Base-by-base conservation (phyloP, 2,797 vertebrate species). In the Pygocentrus nattereri region DNA sequence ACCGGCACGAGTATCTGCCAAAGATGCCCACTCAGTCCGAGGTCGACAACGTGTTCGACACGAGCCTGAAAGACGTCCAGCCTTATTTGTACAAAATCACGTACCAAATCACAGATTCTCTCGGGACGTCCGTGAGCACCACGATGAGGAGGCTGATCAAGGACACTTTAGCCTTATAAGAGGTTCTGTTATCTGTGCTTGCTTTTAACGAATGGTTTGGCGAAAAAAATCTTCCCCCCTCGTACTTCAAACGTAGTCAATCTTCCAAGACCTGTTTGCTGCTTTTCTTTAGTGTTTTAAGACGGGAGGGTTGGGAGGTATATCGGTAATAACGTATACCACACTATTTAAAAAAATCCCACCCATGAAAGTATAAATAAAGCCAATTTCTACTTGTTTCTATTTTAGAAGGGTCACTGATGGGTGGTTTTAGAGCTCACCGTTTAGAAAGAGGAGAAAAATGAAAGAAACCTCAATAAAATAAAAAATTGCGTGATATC, bases 21-120 rank as follows among this genome's bases (percentile, higher is more conserved):
- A 99, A 99, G 93, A 99, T 99, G 98, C 98, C 98, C 89, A 99
- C 97, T 0, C 97, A 99, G 91, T 99, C 97, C 0, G 98, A 99
- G 88, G 97, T 99, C 93, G 97, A 98, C 95, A 99, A 98, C 2
- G 98, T 99, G 67, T 99, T 99, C 0, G 97, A 99, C 92, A 99
- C 97, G 0, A 96, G 96, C 85, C 92, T 99, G 79, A 97, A 96
- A 90, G 98, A 99, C 10, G 98, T 99, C 73, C 98, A 99, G 92
- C 98, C 98, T 6, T 99, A 99, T 91, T 94, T 99, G 74, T 97
- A 99, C 92, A 99, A 99, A 93, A 98, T 98, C 91, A 96, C 96
- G 34, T 99, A 94, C 89, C 97, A 99, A 91, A 98, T 99, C 93
- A 99, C 98, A 0, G 97, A 99, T 84, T 94, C 95, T 12, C 93